Evolutionary conservation across 1,140 invertebrate genomes (phyloP), one percentile per base, ranked within the genome.

Genomic region (Drosophila teissieri): DNA sequence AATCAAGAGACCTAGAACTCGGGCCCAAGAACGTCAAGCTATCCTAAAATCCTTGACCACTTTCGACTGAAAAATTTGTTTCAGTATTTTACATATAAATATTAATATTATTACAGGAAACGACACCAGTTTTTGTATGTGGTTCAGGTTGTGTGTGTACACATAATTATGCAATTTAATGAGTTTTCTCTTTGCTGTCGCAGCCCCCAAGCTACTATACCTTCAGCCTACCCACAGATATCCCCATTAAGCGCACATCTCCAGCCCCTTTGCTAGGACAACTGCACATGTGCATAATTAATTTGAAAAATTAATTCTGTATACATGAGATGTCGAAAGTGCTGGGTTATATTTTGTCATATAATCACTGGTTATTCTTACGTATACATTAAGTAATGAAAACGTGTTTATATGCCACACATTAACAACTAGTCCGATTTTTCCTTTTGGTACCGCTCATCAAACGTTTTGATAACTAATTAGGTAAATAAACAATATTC

Each of bases 141-240:
- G 11, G 44, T 2, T n/a, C 36, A 58, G 45, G 60, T 31, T 53
- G 45, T 82, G 67, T 77, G 62, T 75, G 69, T 78, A 60, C 60
- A 69, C 62, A 78, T 73, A 89, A 89, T 89, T 89, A 89, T 80
- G 84, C 77, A 89, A 79, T 89, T 89, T 89, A 89, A 89, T 89
- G 84, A 84, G 84, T 89, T 89, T 89, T 84, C 79, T 48, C 73
- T 86, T 79, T 83, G 67, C 51, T 39, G 46, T 22, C 45, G 24
- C 61, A 75, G 48, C 70, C 73, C 57, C 12, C 22, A 49, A 56
- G 68, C 56, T 31, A 58, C 19, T 44, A 36, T 27, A 64, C 64
- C 78, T 57, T 72, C 52, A 46, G 19, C 64, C 78, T 61, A 65
- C 52, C 45, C 19, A 27, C 19, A 46, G 19, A 36, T n/a, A 45